These are phyloP conservation scores for Halichondria panicea DNA, from an alignment of 37 sponge, comb jelly and placozoan genomes.

Conservation along the genomic window DNA sequence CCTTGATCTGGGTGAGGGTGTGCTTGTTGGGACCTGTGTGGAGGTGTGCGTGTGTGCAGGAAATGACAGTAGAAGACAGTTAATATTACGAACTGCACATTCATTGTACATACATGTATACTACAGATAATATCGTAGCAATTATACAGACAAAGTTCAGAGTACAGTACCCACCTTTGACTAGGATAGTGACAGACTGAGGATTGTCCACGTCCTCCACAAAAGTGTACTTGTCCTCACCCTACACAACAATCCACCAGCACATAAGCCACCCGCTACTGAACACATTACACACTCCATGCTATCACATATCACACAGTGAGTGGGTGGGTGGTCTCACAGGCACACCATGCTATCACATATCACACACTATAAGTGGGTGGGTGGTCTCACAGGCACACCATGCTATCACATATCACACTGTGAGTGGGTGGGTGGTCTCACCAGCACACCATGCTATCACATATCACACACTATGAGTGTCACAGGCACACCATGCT, in stretches of 20 bases:
- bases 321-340: slow-evolving; percentile 26
- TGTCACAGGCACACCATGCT: not conserved
- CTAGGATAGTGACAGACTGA: slow-evolving; percentile 91
- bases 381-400: slow-evolving; percentile 51
- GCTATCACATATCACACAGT: not conserved
- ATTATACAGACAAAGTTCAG: not conserved
- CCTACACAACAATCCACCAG: slow-evolving; percentile 38
- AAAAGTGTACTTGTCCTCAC: slow-evolving; percentile 98
- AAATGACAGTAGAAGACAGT: not conserved
- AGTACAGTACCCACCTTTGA: slow-evolving; percentile 69
- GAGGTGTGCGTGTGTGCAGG: not conserved
- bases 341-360: too few relatives aligned
- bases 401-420: too few relatives aligned
- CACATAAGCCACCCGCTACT: not conserved
- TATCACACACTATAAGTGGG: too few relatives aligned
- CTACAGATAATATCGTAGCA: not conserved
- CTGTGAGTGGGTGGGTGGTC: not conserved
- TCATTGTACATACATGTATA: too few relatives aligned
- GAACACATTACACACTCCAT: not conserved
- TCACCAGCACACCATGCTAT: slow-evolving; percentile 39
- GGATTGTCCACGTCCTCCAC: slow-evolving; percentile 93
- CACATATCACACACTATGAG: not conserved
- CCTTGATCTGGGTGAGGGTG: slow-evolving; percentile 96
- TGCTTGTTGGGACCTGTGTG: slow-evolving; percentile 93
- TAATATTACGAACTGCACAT: too few relatives aligned